These are phyloP conservation scores for Bilobella aurantiaca DNA, from an alignment of 1,140 invertebrate species.

Conservation along the genomic window DNA sequence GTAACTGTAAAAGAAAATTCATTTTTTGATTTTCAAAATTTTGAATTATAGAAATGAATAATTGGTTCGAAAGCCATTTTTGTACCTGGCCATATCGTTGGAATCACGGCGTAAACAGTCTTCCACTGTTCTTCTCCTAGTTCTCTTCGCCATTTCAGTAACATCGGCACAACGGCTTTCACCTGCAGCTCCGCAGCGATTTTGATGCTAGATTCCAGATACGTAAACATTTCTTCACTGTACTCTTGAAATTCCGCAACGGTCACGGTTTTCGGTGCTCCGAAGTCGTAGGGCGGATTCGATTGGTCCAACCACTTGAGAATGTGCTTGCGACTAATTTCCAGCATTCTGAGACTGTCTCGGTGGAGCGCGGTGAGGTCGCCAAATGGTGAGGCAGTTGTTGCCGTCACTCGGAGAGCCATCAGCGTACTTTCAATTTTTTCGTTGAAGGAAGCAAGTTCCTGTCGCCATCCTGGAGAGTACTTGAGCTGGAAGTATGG, in stretches of 20 bases:
- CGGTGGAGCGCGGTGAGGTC: neutral
- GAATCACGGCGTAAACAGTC: conserved; percentile 11
- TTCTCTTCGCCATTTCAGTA: conserved; percentile 15
- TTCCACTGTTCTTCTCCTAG: conserved; percentile 18
- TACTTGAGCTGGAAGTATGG: conserved; percentile 12
- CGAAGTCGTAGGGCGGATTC: neutral
- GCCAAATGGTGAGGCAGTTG: neutral
- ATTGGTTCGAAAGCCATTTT: no score
- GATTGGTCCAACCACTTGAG: neutral
- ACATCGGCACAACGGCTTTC: neutral
- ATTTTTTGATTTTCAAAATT: neutral
- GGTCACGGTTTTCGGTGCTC: neutral
- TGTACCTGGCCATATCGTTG: conserved; percentile 12
- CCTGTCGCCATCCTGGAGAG: neutral
- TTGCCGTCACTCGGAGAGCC: neutral
- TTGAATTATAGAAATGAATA: no score
- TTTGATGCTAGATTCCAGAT: conserved; percentile 11
- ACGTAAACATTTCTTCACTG: neutral
- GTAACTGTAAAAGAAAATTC: neutral
- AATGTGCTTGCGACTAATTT: neutral
- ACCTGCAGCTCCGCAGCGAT: conserved; percentile 13
- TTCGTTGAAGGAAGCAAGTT: neutral
- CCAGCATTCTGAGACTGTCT: neutral
- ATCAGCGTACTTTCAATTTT: neutral
- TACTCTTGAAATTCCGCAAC: neutral